Conservation (phyloP, 2,888 invertebrate genomes). For the Synanthedon vespiformis region DNA sequence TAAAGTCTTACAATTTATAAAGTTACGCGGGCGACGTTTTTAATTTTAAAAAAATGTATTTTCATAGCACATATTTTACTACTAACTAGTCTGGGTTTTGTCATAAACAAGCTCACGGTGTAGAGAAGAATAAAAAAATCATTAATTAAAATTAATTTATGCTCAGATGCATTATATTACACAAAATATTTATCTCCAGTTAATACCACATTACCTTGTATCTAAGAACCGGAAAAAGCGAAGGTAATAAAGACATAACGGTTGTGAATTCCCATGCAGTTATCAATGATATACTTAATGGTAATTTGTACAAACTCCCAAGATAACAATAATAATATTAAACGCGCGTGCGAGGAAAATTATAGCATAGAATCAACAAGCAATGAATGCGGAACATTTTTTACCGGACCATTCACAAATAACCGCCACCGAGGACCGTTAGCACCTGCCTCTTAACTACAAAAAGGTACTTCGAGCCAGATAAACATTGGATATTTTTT, state of each 20-base stretch:
- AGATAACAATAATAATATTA: constrained; percentile 15
- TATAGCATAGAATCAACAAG: constrained; percentile 16
- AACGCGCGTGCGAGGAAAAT: constrained; percentile 28
- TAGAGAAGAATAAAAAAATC: too few species aligned
- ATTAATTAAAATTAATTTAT: too few species aligned
- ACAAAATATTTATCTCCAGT: background rate
- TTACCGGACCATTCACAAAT: constrained; percentile 51
- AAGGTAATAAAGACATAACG: background rate
- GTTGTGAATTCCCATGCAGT: constrained; percentile 8
- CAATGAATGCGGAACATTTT: constrained; percentile 43
- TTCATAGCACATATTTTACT: too few species aligned
- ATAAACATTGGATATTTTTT: background rate
- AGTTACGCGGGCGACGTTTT: too few species aligned
- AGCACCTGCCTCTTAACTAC: constrained; percentile 38
- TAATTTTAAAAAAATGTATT: too few species aligned
- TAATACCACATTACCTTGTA: background rate
- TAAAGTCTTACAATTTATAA: too few species aligned
- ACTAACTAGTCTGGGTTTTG: too few species aligned
- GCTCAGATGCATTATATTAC: too few species aligned
- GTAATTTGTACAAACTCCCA: constrained; percentile 14
- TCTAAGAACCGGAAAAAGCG: background rate
- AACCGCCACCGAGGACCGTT: constrained; percentile 60
- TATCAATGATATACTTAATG: constrained; percentile 10
- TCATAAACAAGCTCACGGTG: too few species aligned
- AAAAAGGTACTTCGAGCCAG: background rate